These are phyloP conservation scores for Percina caprodes DNA, from an alignment of 2,113 vertebrate species.

Conservation along the genomic window DNA sequence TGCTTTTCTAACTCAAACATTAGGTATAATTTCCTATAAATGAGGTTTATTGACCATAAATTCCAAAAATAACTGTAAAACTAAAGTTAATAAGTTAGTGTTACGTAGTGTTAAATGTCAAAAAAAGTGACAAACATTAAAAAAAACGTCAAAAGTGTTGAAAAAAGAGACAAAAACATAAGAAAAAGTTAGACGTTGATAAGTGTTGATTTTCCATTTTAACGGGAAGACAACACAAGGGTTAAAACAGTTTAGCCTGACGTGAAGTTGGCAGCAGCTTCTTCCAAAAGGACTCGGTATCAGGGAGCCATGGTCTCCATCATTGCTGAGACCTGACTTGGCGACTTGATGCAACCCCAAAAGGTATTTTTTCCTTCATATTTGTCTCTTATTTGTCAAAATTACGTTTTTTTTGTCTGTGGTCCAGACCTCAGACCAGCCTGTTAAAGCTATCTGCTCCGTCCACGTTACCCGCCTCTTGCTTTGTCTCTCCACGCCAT, in stretches of 20 bases:
- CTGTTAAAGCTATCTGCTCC: slow-evolving; percentile 17
- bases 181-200: too few species aligned
- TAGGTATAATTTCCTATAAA: too few species aligned
- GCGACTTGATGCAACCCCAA: not conserved
- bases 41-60: too few species aligned
- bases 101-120: too few species aligned
- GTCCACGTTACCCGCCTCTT: slow-evolving; percentile 29
- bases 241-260: not conserved
- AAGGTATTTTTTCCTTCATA: not conserved
- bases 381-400: not conserved
- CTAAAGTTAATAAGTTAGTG: too few species aligned
- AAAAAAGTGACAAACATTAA: too few species aligned
- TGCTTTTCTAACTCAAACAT: too few species aligned
- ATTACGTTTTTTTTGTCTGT: slow-evolving; percentile 12
- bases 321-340: not conserved
- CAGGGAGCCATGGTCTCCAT: not conserved
- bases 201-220: too few species aligned
- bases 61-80: too few species aligned
- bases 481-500: slow-evolving; percentile 16
- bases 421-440: slow-evolving; percentile 27
- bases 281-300: not conserved
- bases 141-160: too few species aligned
- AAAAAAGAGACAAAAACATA: too few species aligned
- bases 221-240: too few species aligned
- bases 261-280: slow-evolving; percentile 2